phyloP scores from a whole-genome alignment of 2,113 vertebrate species.

The Esox niger region DNA sequence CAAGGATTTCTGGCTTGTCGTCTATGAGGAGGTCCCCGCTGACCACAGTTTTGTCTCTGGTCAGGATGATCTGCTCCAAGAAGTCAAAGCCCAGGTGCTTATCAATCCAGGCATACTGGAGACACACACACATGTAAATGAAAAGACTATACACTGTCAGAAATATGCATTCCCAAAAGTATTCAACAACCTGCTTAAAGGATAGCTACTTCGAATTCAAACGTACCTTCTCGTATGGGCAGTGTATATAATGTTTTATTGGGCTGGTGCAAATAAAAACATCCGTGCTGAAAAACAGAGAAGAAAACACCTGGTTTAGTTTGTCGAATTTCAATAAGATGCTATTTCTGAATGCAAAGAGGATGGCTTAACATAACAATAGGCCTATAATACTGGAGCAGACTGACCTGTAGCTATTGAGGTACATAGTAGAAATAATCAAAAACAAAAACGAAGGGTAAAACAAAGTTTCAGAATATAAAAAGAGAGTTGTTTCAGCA shows the following conservation, averaged over 20 bases:
- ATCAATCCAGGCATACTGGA: constrained; percentile 93
- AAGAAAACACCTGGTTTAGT: background rate
- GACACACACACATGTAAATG: background rate
- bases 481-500: no score
- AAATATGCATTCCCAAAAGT: background rate
- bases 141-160: background rate
- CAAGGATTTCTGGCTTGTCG: constrained; percentile 87
- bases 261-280: constrained; percentile 97
- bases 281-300: constrained; percentile 78
- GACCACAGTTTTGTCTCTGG: constrained; percentile 90
- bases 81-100: constrained; percentile 87
- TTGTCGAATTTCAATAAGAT: background rate
- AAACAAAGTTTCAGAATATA: no score
- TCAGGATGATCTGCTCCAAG: constrained; percentile 88
- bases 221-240: constrained; percentile 91
- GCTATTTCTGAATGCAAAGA: background rate
- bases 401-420: no score
- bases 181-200: background rate
- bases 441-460: background rate
- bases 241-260: constrained; percentile 85
- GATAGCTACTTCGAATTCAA: background rate
- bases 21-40: constrained; percentile 91
- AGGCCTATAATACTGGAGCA: no score
- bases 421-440: no score
- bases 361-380: background rate